Conservation (phyloP, 2,888 invertebrate species). For the Pycnomerus fuliginosus region DNA sequence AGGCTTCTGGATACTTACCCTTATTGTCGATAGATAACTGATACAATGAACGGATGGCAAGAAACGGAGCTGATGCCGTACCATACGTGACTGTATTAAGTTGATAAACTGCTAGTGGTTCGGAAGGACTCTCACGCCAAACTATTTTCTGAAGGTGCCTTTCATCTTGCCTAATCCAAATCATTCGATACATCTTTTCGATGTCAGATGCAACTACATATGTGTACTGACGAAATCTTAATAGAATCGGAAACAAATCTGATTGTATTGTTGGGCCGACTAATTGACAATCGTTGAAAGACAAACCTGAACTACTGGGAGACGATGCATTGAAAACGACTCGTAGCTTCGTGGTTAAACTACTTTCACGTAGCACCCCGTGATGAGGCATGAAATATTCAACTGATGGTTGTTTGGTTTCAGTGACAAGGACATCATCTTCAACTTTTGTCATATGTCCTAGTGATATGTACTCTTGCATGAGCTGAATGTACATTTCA, state of each 20-base stretch:
- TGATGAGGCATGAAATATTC: background rate
- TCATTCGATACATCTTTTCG: conserved; percentile 28
- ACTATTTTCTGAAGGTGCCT: no score
- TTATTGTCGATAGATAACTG: conserved; percentile 24
- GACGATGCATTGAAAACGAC: no score
- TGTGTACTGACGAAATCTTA: conserved; percentile 22
- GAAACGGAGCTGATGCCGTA: conserved; percentile 24
- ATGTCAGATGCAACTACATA: conserved; percentile 24
- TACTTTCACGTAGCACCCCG: background rate
- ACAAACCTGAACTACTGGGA: conserved; percentile 17
- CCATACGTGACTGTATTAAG: conserved; percentile 30
- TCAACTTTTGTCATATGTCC: background rate
- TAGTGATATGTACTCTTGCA: background rate
- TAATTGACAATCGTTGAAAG: conserved; percentile 16
- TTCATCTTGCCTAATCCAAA: no score
- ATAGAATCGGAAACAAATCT: conserved; percentile 24
- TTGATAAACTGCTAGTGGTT: no score
- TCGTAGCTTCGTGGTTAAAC: conserved; percentile 6
- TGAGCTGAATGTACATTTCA: background rate
- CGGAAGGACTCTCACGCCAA: no score
- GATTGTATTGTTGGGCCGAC: conserved; percentile 23
- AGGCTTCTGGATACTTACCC: conserved; percentile 12
- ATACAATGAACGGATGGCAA: conserved; percentile 24
- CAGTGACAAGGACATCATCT: no score
- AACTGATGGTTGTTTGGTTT: background rate